Evolutionary conservation across 2,797 vertebrate species (phyloP).

Genomic region (Sardinella longiceps): DNA sequence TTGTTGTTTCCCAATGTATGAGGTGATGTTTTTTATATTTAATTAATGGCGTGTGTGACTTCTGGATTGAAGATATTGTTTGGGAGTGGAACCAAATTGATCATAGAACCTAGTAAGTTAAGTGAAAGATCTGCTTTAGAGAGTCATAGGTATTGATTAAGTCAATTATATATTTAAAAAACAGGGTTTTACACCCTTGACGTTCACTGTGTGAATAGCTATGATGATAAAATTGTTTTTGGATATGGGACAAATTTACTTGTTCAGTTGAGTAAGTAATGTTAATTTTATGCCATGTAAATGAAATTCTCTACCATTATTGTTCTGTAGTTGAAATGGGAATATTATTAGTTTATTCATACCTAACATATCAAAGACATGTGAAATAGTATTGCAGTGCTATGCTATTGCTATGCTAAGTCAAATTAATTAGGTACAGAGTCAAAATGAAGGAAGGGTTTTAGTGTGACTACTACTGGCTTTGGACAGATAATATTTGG

Average conservation of each 20-base stretch:
- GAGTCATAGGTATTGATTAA: too few relatives aligned
- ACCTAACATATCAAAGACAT: too few relatives aligned
- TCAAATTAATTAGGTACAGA: too few relatives aligned
- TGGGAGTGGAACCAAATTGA: slow-evolving; percentile 44
- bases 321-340: not conserved
- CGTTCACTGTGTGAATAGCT: slow-evolving; percentile 39
- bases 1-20: not conserved
- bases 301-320: not conserved
- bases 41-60: slow-evolving; percentile 34
- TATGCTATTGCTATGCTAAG: too few relatives aligned
- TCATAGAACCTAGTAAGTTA: slow-evolving; percentile 41
- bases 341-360: too few relatives aligned
- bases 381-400: too few relatives aligned
- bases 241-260: slow-evolving; percentile 34
- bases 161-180: not conserved
- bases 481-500: slow-evolving; percentile 18
- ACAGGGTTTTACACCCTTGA: not conserved
- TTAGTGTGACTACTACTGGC: slow-evolving; percentile 11
- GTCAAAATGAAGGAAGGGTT: too few relatives aligned
- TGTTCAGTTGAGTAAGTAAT: slow-evolving; percentile 35
- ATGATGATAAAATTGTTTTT: slow-evolving; percentile 31
- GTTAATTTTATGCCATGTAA: not conserved
- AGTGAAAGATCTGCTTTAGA: not conserved
- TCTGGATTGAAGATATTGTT: slow-evolving; percentile 32
- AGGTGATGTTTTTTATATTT: not conserved